Base-by-base conservation (phyloP, 2,113 vertebrate genomes). In the Axis porcinus region DNA sequence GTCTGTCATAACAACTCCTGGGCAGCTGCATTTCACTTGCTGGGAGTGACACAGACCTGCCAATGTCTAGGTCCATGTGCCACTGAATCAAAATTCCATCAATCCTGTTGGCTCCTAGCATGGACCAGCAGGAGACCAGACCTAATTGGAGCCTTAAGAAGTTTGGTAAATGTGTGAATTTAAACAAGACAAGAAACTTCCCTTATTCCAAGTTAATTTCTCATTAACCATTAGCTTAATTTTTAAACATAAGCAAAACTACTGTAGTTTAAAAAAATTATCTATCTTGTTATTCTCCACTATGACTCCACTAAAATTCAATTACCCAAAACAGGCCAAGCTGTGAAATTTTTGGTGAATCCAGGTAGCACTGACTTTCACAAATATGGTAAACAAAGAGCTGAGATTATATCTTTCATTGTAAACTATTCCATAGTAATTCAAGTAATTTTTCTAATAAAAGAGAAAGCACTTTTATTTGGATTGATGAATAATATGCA, bases 61-160 rank as follows among this genome's bases (percentile, higher is more conserved):
- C 86, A 83, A 95, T 98, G 97, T 97, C 98, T 98, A 82, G 92
- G 97, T 95, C 98, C 98, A 93, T 90, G 97, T 92, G 33, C 27
- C 89, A 67, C 85, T 88, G 1, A 95, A 98, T 98, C 98, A 99
- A 98, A 99, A 99, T 98, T 98, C 60, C 86, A 96, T 93, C 96
- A 85, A 36, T 78, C 91, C 85, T 91, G 79, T 97, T 98, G 97
- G 97, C 60, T 97, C 91, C 97, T 85, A 95, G 97, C 96, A 98
- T 43, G 62, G 76, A 93, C 36, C 86, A 96, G 86, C 94, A 95
- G 84, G 96, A 84, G 89, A 81, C 64, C 96, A 98, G 96, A 97
- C 87, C 88, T 96, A 9, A 0, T 62, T 86, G 95, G 97, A 97
- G 58, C 15, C 19, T 23, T 40, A 23, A 88, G 13, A 76, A 93